phyloP scores from a whole-genome alignment of 2,888 invertebrate genomes.

The Oxystoma pomonae region DNA sequence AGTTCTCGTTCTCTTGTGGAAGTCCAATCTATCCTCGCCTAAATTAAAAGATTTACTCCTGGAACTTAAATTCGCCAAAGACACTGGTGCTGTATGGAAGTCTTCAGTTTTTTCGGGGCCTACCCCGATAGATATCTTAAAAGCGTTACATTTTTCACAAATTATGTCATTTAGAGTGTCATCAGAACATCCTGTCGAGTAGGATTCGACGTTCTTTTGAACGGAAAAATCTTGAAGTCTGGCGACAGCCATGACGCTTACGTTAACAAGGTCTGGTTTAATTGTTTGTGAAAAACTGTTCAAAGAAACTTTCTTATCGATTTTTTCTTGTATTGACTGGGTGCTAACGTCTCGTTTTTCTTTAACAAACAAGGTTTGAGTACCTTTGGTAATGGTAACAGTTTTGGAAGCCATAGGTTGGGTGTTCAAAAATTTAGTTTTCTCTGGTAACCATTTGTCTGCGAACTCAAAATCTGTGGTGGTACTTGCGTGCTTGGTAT shows the following conservation, averaged over 20 bases:
- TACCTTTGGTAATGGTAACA: constrained; percentile 31
- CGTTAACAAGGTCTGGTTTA: constrained; percentile 18
- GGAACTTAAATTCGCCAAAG: constrained; percentile 49
- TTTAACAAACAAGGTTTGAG: constrained; percentile 35
- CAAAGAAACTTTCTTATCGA: constrained; percentile 17
- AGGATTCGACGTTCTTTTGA: constrained; percentile 45
- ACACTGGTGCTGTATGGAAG: constrained; percentile 43
- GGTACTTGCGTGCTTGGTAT: constrained; percentile 42
- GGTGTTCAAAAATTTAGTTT: constrained; percentile 38
- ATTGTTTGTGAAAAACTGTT: constrained; percentile 34
- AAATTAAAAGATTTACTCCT: constrained; percentile 59
- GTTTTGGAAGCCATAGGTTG: constrained; percentile 22
- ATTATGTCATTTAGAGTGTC: constrained; percentile 49
- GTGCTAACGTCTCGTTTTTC: constrained; percentile 32
- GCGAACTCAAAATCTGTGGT: constrained; percentile 33
- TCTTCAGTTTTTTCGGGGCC: constrained; percentile 50
- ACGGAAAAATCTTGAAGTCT: constrained; percentile 45
- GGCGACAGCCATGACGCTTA: constrained; percentile 24
- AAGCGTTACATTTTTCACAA: constrained; percentile 52
- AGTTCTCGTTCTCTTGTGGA: constrained; percentile 48
- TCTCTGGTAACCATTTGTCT: constrained; percentile 43
- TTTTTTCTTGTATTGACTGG: constrained; percentile 31
- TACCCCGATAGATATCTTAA: constrained; percentile 55
- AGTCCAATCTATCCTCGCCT: constrained; percentile 52
- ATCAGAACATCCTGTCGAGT: constrained; percentile 52